Conservation (phyloP, 1,140 invertebrate genomes). For the Chironomus tepperi region DNA sequence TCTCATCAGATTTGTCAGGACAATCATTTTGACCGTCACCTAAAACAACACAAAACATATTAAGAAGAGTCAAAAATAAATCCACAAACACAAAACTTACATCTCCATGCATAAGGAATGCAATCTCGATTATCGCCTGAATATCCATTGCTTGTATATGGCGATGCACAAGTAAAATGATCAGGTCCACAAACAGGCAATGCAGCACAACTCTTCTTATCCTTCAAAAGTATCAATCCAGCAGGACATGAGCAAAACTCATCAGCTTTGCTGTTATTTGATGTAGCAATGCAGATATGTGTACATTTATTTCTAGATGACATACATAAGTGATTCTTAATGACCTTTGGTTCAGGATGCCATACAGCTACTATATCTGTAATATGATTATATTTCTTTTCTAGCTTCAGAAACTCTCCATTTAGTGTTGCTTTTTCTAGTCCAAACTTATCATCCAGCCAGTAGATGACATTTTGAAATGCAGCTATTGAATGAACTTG, state of each 20-base stretch:
- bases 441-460: constrained; percentile 64
- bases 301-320: constrained; percentile 38
- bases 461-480: constrained; percentile 65
- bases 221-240: constrained; percentile 58
- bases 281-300: constrained; percentile 59
- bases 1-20: constrained; percentile 70
- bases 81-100: constrained; percentile 33
- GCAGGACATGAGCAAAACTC: constrained; percentile 68
- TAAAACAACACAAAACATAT: constrained; percentile 35
- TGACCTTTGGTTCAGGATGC: constrained; percentile 37
- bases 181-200: constrained; percentile 65
- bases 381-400: constrained; percentile 45
- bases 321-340: constrained; percentile 38
- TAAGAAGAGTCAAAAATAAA: too few species aligned
- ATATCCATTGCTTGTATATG: constrained; percentile 30
- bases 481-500: constrained; percentile 54
- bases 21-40: constrained; percentile 82
- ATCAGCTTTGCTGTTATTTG: constrained; percentile 38
- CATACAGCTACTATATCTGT: constrained; percentile 52
- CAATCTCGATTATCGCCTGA: constrained; percentile 52
- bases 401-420: constrained; percentile 42
- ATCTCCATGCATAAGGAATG: constrained; percentile 71
- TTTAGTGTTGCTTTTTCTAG: constrained; percentile 45
- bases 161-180: constrained; percentile 64
- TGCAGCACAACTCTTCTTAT: constrained; percentile 57